These are phyloP conservation scores for Drosophila pseudoananassae DNA, from an alignment of 1,140 invertebrate genomes.

Conservation along the genomic window DNA sequence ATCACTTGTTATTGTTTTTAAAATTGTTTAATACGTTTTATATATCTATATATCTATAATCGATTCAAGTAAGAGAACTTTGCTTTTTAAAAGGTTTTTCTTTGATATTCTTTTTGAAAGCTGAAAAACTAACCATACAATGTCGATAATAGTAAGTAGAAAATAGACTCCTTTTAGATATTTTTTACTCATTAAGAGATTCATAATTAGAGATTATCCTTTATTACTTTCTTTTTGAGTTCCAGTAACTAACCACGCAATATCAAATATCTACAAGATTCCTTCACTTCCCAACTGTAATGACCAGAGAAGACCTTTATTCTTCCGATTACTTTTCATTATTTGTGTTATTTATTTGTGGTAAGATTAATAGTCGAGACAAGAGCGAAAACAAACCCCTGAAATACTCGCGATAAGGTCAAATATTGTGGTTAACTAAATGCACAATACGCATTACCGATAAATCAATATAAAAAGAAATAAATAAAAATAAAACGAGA, in stretches of 20 bases:
- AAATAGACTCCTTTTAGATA: too few species aligned
- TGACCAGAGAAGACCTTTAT: too few species aligned
- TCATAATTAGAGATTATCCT: too few species aligned
- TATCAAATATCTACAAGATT: too few species aligned
- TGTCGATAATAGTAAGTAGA: too few species aligned
- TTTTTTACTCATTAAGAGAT: too few species aligned
- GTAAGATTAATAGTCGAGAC: constrained; percentile 44
- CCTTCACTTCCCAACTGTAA: too few species aligned
- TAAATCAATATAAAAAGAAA: constrained; percentile 70
- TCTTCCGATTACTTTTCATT: not conserved
- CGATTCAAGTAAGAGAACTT: not conserved
- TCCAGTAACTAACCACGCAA: too few species aligned
- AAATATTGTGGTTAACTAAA: constrained; percentile 61
- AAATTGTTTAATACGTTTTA: too few species aligned
- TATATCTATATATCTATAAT: not conserved
- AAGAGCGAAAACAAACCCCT: not conserved
- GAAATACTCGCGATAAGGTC: constrained; percentile 33
- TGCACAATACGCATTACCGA: constrained; percentile 51
- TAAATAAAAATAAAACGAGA: not conserved
- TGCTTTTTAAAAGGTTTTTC: not conserved
- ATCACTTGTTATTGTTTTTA: too few species aligned
- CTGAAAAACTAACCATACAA: too few species aligned
- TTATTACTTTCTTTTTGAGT: too few species aligned
- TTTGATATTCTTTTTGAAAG: not conserved
- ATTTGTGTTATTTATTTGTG: constrained; percentile 4